Evolutionary conservation across 2,113 vertebrate genomes (phyloP), one percentile per base, ranked within the genome.

Genomic region (Pollimyrus isidori): DNA sequence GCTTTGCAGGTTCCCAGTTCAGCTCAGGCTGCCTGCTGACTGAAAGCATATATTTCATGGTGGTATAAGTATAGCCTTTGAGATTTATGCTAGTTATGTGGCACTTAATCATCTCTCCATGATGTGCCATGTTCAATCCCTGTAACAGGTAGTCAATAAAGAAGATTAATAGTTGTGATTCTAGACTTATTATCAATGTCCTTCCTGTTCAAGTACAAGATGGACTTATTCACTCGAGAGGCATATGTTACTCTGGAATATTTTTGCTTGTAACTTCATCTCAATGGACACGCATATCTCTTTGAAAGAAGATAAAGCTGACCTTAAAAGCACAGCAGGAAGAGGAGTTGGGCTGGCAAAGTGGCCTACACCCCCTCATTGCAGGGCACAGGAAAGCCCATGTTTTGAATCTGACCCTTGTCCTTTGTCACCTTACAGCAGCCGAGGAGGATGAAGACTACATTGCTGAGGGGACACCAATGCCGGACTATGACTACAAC

Each of bases 401-500:
- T 10, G 13, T 1, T 52, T 3, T 21, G 26, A 87, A 30, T 39
- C 42, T 39, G 13, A 87, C 10, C 86, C 58, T n/a, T 86, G 46
- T 53, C 84, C 26, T 87, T 21, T 42, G 49, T 80, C 35, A 53
- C 46, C 46, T 56, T 50, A 15, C 7, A 42, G 19, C 88, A 89
- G 88, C 17, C 6, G 45, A 17, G 50, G 73, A 53, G 9, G 19
- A 53, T 2, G 53, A 88, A 19, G 42, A 89, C 19, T 39, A 85
- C 23, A 88, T 35, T 90, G 9, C 35, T 23, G 3, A 91, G 0
- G 7, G 9, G 86, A 91, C 92, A 0, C 7, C 35, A 0, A 0
- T 62, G 39, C 87, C 93, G 13, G 92, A 92, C 65, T 93, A 93
- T 1, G 91, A 92, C 86, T 87, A 76, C 89, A 92, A 92, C 69